Evolutionary conservation across 2,797 vertebrate genomes (phyloP).

Genomic region (Gymnodraco acuticeps): DNA sequence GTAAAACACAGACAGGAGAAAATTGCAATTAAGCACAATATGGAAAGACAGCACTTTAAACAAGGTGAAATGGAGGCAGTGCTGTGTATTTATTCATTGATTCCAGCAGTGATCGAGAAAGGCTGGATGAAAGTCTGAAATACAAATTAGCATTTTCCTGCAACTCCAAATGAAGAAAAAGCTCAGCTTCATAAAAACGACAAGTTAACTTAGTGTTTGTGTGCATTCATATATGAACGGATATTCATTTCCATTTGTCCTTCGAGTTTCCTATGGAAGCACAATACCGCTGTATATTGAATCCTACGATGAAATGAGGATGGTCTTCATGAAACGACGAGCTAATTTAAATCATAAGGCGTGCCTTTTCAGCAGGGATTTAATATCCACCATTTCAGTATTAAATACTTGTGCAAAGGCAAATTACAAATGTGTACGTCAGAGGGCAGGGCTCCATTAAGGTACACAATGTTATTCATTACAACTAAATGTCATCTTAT

Average conservation of each 20-base stretch:
- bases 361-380: constrained; percentile 30
- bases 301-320: constrained; percentile 35
- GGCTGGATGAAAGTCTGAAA: constrained; percentile 1
- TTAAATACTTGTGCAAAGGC: constrained; percentile 9
- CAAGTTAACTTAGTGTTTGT: constrained; percentile 11
- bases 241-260: constrained; percentile 52
- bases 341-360: constrained; percentile 62
- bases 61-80: constrained; percentile 46
- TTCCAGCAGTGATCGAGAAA: constrained; percentile 35
- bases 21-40: constrained; percentile 64
- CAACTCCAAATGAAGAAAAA: constrained; percentile 14
- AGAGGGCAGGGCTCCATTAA: constrained; percentile 23
- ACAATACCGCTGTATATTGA: constrained; percentile 21
- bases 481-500: constrained; percentile 64
- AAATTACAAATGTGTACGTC: constrained; percentile 27
- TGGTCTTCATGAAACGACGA: constrained; percentile 36
- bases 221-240: constrained; percentile 30
- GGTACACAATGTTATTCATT: constrained; percentile 52
- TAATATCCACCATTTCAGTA: constrained; percentile 41
- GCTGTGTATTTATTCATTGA: constrained; percentile 32
- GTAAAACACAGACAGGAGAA: constrained; percentile 60
- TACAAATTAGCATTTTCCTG: constrained; percentile 4
- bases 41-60: constrained; percentile 56
- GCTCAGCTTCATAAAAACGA: not conserved
- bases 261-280: constrained; percentile 23